Base-by-base conservation (phyloP, 2,797 vertebrate genomes). In the Oreochromis grahami region DNA sequence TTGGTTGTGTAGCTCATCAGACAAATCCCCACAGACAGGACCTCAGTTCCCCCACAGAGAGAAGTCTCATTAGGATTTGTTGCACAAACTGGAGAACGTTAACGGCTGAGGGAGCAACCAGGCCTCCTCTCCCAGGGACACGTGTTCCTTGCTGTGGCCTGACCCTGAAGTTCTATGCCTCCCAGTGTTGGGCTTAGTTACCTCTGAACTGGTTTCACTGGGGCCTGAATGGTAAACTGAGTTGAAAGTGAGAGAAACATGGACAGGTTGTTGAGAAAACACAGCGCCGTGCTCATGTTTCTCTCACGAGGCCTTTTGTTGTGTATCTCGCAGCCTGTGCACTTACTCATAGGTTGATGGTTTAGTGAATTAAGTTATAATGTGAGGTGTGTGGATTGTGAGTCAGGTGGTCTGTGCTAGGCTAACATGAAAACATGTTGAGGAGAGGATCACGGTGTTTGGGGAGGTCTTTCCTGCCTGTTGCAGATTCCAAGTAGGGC, bases 11-110 rank as follows among this genome's bases (percentile, higher is more conserved):
- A 83, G 88, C 87, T 92, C 79, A 19, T 79, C 58, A 85, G 85
- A 85, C 89, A 88, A 89, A 92, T 89, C 84, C 79, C 84, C 41
- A 17, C 60, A 77, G 94, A 93, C 90, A 90, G 77, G 83, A 65
- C 32, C 65, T 68, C 45, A 32, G n/a, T 72, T 78, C 56, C 84
- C 92, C 88, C 58, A 77, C 89, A 80, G 93, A 92, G 92, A 84
- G 50, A 85, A 84, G 89, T 87, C 90, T 95, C 93, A 94, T 96
- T 95, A 94, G 90, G 93, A 86, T 92, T 89, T 94, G 90, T 89
- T 94, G 93, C 91, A 89, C 89, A 89, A 93, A 87, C 90, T 79
- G 83, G 63, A 88, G 89, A 85, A 89, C 87, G 85, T 79, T 52
- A 86, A 77, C 82, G 84, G 88, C 89, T 80, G 74, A 90, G 79